Evolutionary conservation across 2,113 vertebrate genomes (phyloP), one percentile per base, ranked within the genome.

Genomic region (Crypturellus undulatus): DNA sequence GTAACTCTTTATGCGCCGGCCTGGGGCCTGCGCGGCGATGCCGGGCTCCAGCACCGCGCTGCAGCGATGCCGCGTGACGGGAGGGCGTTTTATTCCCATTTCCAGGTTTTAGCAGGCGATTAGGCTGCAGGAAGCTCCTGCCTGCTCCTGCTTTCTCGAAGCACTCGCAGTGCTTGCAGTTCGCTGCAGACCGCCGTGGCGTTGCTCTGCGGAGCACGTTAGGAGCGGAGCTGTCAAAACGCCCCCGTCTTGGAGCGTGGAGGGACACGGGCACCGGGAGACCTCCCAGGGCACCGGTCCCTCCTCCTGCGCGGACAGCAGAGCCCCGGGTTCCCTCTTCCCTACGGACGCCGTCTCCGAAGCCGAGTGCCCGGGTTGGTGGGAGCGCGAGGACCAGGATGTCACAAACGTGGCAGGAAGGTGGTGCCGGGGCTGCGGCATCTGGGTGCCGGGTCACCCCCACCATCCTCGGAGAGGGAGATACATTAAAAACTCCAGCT

Each of bases 1-100:
- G 93, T 97, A 97, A 98, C 97, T 95, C 97, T 98, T 97, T 95
- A 69, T 67, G 77, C 72, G 93, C 97, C 94, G 96, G 95, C 91
- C 95, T 96, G 96, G 94, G 38, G 38, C 38, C 38, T 38, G 38
- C 87, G 19, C 47, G 47, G 47, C 19, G 8, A 9, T 19, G 19
- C 20, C 19, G 47, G 47, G 18, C 18, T 8, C 19, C 47, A 19
- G 47, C 3, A 25, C 47, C 49, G 90, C 18, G 3, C 83, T 92
- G 70, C 79, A 26, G 80, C 70, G 36, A 28, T 17, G 24, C 40
- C 12, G 47, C 47, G 19, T 52, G 47, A 52, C 25, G 12, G 34
- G 87, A 25, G 77, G 69, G 72, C 26, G 2, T 58, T 64, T 83
- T 68, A 36, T 52, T 77, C 15, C 20, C 25, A 1, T 59, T 71